These are phyloP conservation scores for Chrysodeixis includens DNA, from an alignment of 2,888 invertebrate species.

Conservation along the genomic window DNA sequence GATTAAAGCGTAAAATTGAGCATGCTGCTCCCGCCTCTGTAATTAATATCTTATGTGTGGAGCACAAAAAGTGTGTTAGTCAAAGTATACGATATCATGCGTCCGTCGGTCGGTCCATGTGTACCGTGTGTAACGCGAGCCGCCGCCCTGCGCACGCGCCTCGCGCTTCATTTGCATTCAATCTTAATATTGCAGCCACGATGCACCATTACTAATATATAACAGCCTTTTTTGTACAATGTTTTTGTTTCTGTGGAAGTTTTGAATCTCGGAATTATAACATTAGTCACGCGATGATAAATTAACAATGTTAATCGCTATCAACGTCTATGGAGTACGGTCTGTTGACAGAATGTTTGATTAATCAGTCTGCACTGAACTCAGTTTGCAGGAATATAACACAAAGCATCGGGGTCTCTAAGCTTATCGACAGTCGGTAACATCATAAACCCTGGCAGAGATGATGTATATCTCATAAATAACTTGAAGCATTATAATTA, in stretches of 20 bases:
- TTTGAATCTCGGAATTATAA: constrained; percentile 62
- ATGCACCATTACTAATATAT: constrained; percentile 86
- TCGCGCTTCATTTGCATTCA: constrained; percentile 84
- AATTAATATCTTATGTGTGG: constrained; percentile 84
- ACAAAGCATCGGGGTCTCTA: constrained; percentile 16
- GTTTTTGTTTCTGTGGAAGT: constrained; percentile 68
- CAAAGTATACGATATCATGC: constrained; percentile 63
- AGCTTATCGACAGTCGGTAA: constrained; percentile 51
- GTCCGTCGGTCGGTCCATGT: constrained; percentile 59
- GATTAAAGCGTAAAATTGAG: constrained; percentile 81
- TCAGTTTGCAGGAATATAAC: not conserved
- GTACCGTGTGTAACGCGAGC: constrained; percentile 73
- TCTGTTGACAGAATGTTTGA: constrained; percentile 14
- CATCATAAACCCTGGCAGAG: constrained; percentile 54
- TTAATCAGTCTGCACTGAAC: not conserved
- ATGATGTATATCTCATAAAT: constrained; percentile 63
- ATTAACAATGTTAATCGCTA: constrained; percentile 34
- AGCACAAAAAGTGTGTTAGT: constrained; percentile 73
- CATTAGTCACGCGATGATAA: constrained; percentile 54
- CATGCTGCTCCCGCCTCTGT: constrained; percentile 78
- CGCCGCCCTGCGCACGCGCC: constrained; percentile 80
- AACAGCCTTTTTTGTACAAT: constrained; percentile 72
- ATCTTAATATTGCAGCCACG: constrained; percentile 84
- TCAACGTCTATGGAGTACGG: constrained; percentile 16
- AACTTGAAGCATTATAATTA: constrained; percentile 72